These are phyloP conservation scores for Seriola quinqueradiata DNA, from an alignment of 2,113 vertebrate species.

Conservation along the genomic window DNA sequence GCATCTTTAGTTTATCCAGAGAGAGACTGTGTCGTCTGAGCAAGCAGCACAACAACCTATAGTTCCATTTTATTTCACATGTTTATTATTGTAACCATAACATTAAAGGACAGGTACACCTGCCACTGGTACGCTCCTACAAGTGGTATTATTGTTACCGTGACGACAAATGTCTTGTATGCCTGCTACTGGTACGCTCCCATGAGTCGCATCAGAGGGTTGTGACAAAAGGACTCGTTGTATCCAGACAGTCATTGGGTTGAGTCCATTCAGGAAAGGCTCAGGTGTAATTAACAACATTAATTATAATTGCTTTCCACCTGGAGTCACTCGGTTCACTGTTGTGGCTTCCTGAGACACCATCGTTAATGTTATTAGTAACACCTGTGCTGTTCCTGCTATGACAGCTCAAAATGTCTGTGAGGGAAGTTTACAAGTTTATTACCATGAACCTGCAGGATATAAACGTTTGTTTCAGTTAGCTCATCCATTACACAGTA, in stretches of 20 bases:
- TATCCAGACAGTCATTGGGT: too few species aligned
- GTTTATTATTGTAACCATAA: background rate
- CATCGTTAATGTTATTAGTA: background rate
- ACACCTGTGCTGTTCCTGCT: background rate
- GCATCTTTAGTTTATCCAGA: background rate
- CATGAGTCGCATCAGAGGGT: too few species aligned
- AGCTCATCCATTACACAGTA: background rate
- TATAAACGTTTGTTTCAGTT: conserved; percentile 2
- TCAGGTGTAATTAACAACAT: background rate
- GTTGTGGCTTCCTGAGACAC: background rate
- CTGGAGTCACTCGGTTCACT: background rate
- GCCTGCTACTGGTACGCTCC: too few species aligned
- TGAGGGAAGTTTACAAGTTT: background rate
- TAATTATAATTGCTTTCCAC: background rate
- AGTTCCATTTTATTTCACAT: too few species aligned
- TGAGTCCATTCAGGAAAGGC: background rate
- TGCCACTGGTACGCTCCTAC: too few species aligned
- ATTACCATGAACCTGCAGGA: background rate
- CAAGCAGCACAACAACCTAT: too few species aligned
- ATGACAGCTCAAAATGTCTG: conserved; percentile 19
- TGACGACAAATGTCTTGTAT: too few species aligned
- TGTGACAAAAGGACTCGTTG: too few species aligned
- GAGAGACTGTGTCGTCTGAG: too few species aligned
- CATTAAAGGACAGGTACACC: too few species aligned
- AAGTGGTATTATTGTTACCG: too few species aligned